Evolutionary conservation across 2,797 vertebrate genomes (phyloP).

Genomic region (Todus mexicanus): DNA sequence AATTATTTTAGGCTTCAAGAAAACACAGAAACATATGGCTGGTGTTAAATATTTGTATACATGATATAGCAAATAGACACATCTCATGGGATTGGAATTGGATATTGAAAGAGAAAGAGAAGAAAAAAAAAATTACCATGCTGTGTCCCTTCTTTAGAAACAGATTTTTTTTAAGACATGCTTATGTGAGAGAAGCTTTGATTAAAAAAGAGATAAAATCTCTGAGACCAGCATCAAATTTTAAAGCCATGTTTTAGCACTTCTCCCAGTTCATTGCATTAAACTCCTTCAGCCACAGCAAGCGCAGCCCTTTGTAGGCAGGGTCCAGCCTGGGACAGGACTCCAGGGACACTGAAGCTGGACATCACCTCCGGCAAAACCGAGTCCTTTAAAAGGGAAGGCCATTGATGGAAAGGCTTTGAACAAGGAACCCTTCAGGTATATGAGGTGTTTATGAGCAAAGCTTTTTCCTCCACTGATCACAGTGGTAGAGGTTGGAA

Average conservation of each 20-base stretch:
- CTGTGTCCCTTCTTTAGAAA: background rate
- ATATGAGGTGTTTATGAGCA: background rate
- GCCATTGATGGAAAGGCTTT: background rate
- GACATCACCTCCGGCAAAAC: constrained; percentile 21
- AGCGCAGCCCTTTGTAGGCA: constrained; percentile 13
- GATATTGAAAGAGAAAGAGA: background rate
- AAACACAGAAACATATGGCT: constrained; percentile 19
- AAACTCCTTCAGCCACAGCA: background rate
- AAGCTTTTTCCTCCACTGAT: background rate
- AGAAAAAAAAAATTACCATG: background rate
- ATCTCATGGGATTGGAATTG: background rate
- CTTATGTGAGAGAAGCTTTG: background rate
- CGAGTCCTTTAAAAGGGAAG: constrained; percentile 9
- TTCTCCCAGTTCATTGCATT: background rate
- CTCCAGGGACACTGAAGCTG: background rate
- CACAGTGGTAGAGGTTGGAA: no score
- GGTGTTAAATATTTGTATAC: constrained; percentile 31
- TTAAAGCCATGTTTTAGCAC: background rate
- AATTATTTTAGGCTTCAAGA: background rate
- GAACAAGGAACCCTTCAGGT: background rate
- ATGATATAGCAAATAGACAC: background rate
- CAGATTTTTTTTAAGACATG: background rate
- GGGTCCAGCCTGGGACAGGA: background rate
- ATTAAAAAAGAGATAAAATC: background rate
- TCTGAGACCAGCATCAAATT: background rate